These are phyloP conservation scores for Laspeyria flexula DNA, from an alignment of 2,888 invertebrate genomes.

Conservation along the genomic window DNA sequence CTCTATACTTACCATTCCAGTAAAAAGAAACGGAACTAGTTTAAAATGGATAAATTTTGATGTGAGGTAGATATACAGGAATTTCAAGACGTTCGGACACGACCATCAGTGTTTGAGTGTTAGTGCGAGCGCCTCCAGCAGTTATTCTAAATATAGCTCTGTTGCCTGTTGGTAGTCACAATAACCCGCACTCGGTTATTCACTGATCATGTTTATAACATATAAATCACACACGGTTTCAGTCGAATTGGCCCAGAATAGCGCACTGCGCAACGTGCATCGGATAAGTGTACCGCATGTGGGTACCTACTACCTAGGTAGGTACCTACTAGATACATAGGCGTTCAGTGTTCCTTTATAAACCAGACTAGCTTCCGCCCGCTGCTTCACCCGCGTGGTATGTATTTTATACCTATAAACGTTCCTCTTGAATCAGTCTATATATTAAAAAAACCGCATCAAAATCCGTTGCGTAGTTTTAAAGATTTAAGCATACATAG, in stretches of 20 bases:
- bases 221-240: conserved; percentile 71
- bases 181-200: conserved; percentile 68
- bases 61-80: not conserved
- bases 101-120: conserved; percentile 43
- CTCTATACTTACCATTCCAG: no score
- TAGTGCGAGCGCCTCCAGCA: conserved; percentile 50
- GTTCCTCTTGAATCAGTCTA: no score
- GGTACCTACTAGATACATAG: not conserved
- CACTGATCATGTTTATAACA: conserved; percentile 78
- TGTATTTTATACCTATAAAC: no score
- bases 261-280: conserved; percentile 41
- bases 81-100: conserved; percentile 12
- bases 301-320: not conserved
- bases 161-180: conserved; percentile 55
- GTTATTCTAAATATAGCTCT: conserved; percentile 69
- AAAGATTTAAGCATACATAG: no score
- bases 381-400: no score
- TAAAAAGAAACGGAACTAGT: not conserved
- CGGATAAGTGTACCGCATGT: conserved; percentile 23
- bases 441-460: no score
- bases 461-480: no score
- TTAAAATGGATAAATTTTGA: not conserved
- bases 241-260: conserved; percentile 62
- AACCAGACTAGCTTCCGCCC: no score
- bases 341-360: no score